Conservation (phyloP, 2,888 invertebrate species). For the Pristionchus exspectatus region DNA sequence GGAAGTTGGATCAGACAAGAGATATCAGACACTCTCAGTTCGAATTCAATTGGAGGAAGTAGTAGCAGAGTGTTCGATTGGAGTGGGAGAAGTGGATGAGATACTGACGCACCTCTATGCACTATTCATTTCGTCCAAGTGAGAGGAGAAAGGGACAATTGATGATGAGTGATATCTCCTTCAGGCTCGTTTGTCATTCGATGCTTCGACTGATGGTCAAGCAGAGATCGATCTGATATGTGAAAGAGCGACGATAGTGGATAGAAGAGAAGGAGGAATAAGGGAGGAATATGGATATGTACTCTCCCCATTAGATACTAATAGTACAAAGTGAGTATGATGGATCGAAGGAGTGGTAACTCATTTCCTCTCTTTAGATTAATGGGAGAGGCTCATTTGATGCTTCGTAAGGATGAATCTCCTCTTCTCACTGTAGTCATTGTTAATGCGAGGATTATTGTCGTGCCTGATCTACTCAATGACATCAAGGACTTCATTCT, state of each 20-base stretch:
- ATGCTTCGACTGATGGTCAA: slow-evolving; percentile 80
- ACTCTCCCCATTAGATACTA: slow-evolving; percentile 29
- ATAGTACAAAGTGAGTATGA: slow-evolving; percentile 69
- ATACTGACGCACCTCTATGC: neutral
- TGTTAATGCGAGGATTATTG: slow-evolving; percentile 73
- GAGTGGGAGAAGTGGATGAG: slow-evolving; percentile 36
- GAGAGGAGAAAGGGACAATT: neutral
- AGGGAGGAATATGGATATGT: slow-evolving; percentile 51
- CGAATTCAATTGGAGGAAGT: slow-evolving; percentile 79
- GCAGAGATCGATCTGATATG: slow-evolving; percentile 81
- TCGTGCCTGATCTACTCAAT: slow-evolving; percentile 75
- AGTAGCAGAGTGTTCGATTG: slow-evolving; percentile 39
- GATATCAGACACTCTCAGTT: slow-evolving; percentile 80
- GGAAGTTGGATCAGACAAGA: slow-evolving; percentile 61
- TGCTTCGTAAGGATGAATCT: slow-evolving; percentile 73
- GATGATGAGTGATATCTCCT: neutral
- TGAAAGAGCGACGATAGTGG: slow-evolving; percentile 80
- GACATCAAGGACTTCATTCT: slow-evolving; percentile 74
- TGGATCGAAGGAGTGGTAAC: neutral
- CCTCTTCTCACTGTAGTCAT: slow-evolving; percentile 69
- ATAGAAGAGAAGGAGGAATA: slow-evolving; percentile 74
- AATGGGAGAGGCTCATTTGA: slow-evolving; percentile 75
- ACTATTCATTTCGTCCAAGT: slow-evolving; percentile 54
- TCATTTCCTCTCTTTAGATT: neutral
- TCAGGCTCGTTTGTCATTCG: slow-evolving; percentile 79